Base-by-base conservation (phyloP, 1,140 invertebrate species). In the Drosophila arizonae region DNA sequence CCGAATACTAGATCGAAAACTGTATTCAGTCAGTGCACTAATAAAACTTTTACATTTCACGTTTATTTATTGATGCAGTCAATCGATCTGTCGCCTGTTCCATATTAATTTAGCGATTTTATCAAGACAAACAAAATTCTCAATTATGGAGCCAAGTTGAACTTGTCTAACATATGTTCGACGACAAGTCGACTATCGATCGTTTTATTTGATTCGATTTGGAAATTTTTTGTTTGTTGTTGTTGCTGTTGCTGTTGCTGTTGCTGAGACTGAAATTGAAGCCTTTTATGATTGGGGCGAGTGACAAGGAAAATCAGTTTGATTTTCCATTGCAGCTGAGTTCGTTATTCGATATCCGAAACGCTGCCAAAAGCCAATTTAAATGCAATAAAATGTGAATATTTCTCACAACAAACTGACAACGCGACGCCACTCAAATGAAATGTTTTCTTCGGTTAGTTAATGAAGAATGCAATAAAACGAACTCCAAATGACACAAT, bases 401-500 rank as follows among this genome's bases (percentile, higher is more conserved):
- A 85, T 75, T 85, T 81, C 81, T 77, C 73, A 86, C 74, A 86
- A 86, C 62, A 80, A 51, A 54, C 52, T 60, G 65, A 61, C 65
- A 61, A 68, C 46, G 36, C 33, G 11, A 28, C 36, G 54, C 28
- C 28, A 67, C 68, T 48, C 58, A 86, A 87, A 86, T 79, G 54
- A 82, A 86, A 86, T 86, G 84, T 70, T 88, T 75, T 64, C 73
- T 43, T 72, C 78, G 82, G 74, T 81, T 85, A 86, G 82, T 86
- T 85, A 85, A 85, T 85, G 79, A 81, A 85, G 81, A 87, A 65
- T 75, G 71, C 75, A 68, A 88, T 87, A 88, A 87, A 87, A 76
- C 72, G 62, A 87, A 82, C 76, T 82, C 68, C 78, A 86, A 82
- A 74, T 76, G 82, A 73, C 76, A 73, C 76, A 80, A 66, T 79